Evolutionary conservation across 2,113 vertebrate genomes (phyloP).

Genomic region (Nestor notabilis): DNA sequence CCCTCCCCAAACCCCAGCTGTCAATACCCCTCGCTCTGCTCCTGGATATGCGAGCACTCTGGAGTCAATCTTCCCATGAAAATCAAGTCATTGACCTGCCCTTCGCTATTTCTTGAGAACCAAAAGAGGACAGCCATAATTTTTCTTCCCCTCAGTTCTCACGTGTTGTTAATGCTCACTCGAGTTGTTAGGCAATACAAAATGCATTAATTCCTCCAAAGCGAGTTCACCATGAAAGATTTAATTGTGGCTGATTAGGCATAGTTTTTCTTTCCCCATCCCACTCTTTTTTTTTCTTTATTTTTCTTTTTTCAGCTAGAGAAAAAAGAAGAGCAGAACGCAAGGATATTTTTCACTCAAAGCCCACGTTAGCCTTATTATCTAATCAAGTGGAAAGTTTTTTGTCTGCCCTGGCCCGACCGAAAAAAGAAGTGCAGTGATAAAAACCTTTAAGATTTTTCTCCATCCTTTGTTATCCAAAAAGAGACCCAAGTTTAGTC

Average conservation of each 20-base stretch:
- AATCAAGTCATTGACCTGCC: conserved; percentile 92
- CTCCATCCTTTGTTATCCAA: conserved; percentile 87
- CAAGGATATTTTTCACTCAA: conserved; percentile 84
- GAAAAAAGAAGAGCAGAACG: conserved; percentile 75
- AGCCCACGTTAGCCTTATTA: conserved; percentile 85
- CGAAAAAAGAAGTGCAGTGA: conserved; percentile 68
- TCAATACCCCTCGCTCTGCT: conserved; percentile 80
- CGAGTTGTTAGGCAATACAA: conserved; percentile 83
- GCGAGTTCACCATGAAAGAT: conserved; percentile 87
- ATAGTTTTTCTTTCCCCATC: conserved; percentile 66
- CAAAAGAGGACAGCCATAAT: conserved; percentile 80
- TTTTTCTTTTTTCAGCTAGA: conserved; percentile 2
- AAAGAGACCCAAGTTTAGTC: conserved; percentile 83
- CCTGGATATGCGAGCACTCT: conserved; percentile 79
- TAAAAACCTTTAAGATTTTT: conserved; percentile 83
- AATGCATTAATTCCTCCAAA: conserved; percentile 88
- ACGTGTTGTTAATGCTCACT: conserved; percentile 83
- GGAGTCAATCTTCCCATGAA: conserved; percentile 93
- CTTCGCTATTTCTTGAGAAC: conserved; percentile 82
- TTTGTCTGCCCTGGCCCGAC: conserved; percentile 82
- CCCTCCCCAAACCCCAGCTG: conserved; percentile 79
- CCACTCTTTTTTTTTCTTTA: background rate
- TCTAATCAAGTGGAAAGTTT: conserved; percentile 88
- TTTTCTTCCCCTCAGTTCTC: conserved; percentile 84
- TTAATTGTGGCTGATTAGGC: conserved; percentile 90